These are phyloP conservation scores for Ophioninae sp. DNA, from an alignment of 2,888 invertebrate species.

Conservation along the genomic window DNA sequence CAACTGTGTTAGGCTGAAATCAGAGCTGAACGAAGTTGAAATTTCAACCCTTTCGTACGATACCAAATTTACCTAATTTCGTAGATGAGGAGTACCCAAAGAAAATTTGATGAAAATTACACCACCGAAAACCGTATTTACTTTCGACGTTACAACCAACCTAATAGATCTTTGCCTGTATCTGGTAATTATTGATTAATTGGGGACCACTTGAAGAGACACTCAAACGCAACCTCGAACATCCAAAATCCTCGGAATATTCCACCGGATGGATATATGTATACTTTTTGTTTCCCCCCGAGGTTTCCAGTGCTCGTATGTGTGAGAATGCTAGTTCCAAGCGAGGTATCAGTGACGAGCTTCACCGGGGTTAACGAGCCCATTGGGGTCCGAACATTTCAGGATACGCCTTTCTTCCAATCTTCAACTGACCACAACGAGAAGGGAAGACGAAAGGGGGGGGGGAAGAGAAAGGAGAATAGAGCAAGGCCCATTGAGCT, in stretches of 20 bases:
- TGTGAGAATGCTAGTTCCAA: slow-evolving; percentile 26
- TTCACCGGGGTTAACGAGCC: slow-evolving; percentile 61
- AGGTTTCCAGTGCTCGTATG: slow-evolving; percentile 8
- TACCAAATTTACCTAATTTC: no score
- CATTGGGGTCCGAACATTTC: slow-evolving; percentile 48
- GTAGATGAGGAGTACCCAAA: no score
- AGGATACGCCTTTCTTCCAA: slow-evolving; percentile 39
- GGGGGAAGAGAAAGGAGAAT: slow-evolving; percentile 18
- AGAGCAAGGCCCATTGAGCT: slow-evolving; percentile 29
- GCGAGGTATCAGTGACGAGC: slow-evolving; percentile 52
- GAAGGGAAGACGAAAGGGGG: slow-evolving; percentile 4
- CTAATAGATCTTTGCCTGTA: background rate
- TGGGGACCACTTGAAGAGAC: background rate
- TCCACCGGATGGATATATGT: background rate
- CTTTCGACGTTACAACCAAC: no score
- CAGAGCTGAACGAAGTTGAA: no score
- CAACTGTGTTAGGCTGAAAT: no score
- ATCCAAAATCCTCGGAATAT: slow-evolving; percentile 1
- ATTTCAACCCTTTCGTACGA: no score
- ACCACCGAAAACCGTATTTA: background rate
- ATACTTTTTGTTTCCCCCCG: background rate
- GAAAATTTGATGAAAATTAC: background rate
- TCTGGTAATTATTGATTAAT: slow-evolving; percentile 5
- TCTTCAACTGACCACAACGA: slow-evolving; percentile 17
- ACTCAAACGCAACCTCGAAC: background rate